Evolutionary conservation across 2,888 invertebrate genomes (phyloP), one percentile per base, ranked within the genome.

Genomic region (Hypomecis atomaria): DNA sequence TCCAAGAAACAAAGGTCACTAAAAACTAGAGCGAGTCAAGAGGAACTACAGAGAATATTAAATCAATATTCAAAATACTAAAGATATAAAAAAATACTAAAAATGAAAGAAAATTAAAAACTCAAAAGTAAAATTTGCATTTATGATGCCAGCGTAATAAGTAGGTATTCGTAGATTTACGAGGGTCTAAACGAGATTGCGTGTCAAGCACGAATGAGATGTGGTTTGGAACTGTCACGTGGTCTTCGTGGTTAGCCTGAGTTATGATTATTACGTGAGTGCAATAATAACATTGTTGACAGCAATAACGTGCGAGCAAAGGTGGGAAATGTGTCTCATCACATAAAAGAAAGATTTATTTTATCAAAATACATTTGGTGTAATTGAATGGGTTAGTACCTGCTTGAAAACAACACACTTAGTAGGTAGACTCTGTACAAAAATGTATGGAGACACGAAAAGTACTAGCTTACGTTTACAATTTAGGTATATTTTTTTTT

Each of bases 231-330:
- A 66, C 63, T 71, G 68, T 65, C 65, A 55, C 43, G 49, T 59
- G 64, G 62, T 64, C 53, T 57, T 48, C 48, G 60, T 59, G 69
- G 67, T 70, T 62, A 66, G 63, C 65, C 58, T 72, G 70, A 70
- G 69, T 69, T 69, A 72, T 70, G 70, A 69, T 69, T 66, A 70
- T 70, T 70, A 69, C 67, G 67, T 66, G 70, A 49, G 59, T 52
- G 59, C 47, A 67, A 70, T 70, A 63, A 50, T 63, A 60, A 67
- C 60, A 62, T 57, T 59, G 66, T 70, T 66, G 68, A 64, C 65
- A 62, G 60, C 62, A 45, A 57, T 55, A 60, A 34, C 50, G 33
- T 38, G 49, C 36, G 48, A 34, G 48, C 34, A 8, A 45, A 45
- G 23, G 23, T 9, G 44, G 13, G 4, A 3, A 4, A 45, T 13